A percentile compares a stretch with the other conserved stretches of the same genome.
phyloP scores from a whole-genome alignment of 92 coral and sea anemone genomes.

The Desmophyllum pertusum region DNA sequence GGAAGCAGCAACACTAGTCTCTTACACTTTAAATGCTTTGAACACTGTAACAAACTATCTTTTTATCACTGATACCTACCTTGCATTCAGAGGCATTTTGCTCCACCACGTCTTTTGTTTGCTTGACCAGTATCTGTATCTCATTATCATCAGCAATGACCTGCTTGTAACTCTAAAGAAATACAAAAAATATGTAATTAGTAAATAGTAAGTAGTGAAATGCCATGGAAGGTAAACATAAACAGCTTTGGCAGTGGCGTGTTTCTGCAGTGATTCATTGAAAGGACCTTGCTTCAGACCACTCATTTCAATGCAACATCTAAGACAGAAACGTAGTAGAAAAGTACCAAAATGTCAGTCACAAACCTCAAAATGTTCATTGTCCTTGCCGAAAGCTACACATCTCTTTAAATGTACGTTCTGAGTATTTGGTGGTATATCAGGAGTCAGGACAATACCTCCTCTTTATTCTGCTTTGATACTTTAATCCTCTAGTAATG shows the following conservation, averaged over 20 bases:
- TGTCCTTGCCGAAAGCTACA: not conserved
- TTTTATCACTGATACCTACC: no score
- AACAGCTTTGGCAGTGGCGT: not conserved
- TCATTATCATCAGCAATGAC: conserved; percentile 74
- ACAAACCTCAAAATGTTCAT: not conserved
- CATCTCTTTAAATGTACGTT: not conserved
- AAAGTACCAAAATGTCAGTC: not conserved
- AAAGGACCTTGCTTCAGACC: not conserved
- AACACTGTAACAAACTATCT: no score
- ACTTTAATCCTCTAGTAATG: not conserved
- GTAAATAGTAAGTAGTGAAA: no score
- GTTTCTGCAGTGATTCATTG: not conserved
- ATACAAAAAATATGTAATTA: not conserved
- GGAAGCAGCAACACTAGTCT: no score
- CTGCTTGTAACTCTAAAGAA: conserved; percentile 72
- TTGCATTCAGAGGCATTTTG: conserved; percentile 90
- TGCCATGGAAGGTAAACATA: no score
- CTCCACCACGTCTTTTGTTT: conserved; percentile 82
- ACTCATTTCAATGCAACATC: not conserved
- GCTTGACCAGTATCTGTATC: conserved; percentile 71
- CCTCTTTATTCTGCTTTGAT: not conserved
- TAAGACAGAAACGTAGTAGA: not conserved
- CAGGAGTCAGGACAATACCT: not conserved
- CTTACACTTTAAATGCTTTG: no score
- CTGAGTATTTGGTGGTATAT: not conserved